Base-by-base conservation (phyloP, 2,113 vertebrate species). In the Anoura caudifer region DNA sequence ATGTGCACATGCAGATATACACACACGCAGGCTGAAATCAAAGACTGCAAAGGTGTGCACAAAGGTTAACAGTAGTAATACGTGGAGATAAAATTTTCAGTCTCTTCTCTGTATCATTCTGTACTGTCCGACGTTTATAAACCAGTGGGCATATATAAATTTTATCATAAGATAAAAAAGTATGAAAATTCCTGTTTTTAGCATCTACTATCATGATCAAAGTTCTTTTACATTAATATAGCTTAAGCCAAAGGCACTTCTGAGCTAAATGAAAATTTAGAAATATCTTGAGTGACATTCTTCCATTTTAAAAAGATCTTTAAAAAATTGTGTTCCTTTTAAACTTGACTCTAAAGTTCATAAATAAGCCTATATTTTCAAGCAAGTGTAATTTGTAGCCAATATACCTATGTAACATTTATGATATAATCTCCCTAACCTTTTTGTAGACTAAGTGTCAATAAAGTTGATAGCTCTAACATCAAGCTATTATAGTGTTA, bases 51-150 rank as follows among this genome's bases (percentile, higher is more conserved):
- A 90, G 38, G 8, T 33, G 0, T 45, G 84, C 11, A 56, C 15
- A 72, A 92, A 84, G 5, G 20, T 90, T 83, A 79, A 95, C 28
- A 73, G 4, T 38, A 61, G 11, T 83, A 85, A 69, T 83, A 87
- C 43, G 47, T 92, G 61, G 54, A 97, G n/a, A 52, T 91, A 67
- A 89, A 50, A n/a, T n/a, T 63, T 88, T 93, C 52, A 88, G 11
- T 70, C 31, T 80, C 69, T 90, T 93, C 54, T 72, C 94, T 54
- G 10, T 59, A 43, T 83, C 19, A 77, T 43, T 87, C 15, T 5
- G 81, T 69, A 43, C 8, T 88, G 20, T 22, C 20, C 38, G 59
- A 79, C 14, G n/a, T 73, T 90, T 94, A 95, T 61, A 41, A 93
- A 87, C 91, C 10, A 92, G 59, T 69, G 22, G 43, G 7, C 45